Base-by-base conservation (phyloP, 2,888 invertebrate genomes). In the Acleris laterana region DNA sequence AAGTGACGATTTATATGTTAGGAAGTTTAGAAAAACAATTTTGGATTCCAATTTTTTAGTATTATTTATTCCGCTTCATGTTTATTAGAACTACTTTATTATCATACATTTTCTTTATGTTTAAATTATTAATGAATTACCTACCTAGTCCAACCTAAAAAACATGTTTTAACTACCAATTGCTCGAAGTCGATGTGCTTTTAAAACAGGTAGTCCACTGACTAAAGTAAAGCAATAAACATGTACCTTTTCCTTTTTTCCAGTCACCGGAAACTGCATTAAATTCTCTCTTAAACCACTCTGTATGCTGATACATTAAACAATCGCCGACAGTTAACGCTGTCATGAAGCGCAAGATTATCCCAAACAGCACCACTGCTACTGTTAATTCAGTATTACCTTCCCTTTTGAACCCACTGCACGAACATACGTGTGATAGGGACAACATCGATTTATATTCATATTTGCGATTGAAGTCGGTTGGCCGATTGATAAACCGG, bases 281-380 rank as follows among this genome's bases (percentile, higher is more conserved):
- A 56, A 61, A 60, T 65, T 55, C 60, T 60, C 65, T 61, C 44
- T 65, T 65, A 55, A 55, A 60, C 60, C 55, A 65, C 65, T 65
- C 60, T 44, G 55, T 42, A 56, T 56, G 55, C 49, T 56, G 65
- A 61, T 65, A 60, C 50, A 50, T 49, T 50, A 65, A 61, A 61
- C 60, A 61, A 65, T 61, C 50, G 65, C 60, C 59, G 55, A 65
- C 55, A 61, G 32, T 32, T 7, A 32, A 32, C 32, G 32, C 32
- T 32, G 9, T 9, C 32, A 32, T 44, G 60, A 56, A 56, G 55
- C 60, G 49, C 53, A 28, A 64, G 59, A 55, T 50, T 20, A 61
- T 65, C 56, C 55, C 51, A 60, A 61, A 60, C 59, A 49, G 17
- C 59, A 52, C n/a, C 53, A 11, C 42, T 17, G 42, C 38, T 59